phyloP scores from a whole-genome alignment of 2,888 invertebrate species.

The Trissolcus japonicus region DNA sequence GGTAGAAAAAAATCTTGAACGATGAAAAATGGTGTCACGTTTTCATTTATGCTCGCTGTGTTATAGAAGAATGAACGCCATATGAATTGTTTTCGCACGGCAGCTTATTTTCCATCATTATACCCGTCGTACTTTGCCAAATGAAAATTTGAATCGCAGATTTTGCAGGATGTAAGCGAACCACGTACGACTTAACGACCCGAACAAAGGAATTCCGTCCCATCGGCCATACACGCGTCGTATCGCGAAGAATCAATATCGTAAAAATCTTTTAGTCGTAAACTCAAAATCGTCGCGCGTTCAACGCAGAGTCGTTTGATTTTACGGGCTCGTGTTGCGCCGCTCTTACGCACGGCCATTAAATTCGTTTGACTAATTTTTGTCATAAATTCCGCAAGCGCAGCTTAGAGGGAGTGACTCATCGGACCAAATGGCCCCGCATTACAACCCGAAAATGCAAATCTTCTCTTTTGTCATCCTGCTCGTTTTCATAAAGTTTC shows the following conservation, averaged over 20 bases:
- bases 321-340: conserved; percentile 14
- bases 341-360: conserved; percentile 13
- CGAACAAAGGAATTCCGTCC: too few species aligned
- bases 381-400: conserved; percentile 44
- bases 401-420: conserved; percentile 48
- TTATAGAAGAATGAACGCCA: not conserved
- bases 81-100: not conserved
- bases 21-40: conserved; percentile 9
- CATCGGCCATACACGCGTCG: too few species aligned
- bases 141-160: not conserved
- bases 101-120: too few species aligned
- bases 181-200: too few species aligned
- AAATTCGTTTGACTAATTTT: conserved; percentile 54
- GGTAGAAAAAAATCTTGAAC: not conserved
- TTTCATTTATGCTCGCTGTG: not conserved
- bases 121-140: too few species aligned
- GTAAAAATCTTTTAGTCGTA: conserved; percentile 27
- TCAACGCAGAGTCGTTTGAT: conserved; percentile 16
- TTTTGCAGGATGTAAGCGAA: not conserved
- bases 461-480: conserved; percentile 53
- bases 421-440: conserved; percentile 51
- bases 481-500: conserved; percentile 57
- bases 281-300: conserved; percentile 11
- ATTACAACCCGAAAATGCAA: conserved; percentile 57
- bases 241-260: conserved; percentile 29